Evolutionary conservation across 1,140 invertebrate genomes (phyloP), one percentile per base, ranked within the genome.

Genomic region (Chymomyza costata): DNA sequence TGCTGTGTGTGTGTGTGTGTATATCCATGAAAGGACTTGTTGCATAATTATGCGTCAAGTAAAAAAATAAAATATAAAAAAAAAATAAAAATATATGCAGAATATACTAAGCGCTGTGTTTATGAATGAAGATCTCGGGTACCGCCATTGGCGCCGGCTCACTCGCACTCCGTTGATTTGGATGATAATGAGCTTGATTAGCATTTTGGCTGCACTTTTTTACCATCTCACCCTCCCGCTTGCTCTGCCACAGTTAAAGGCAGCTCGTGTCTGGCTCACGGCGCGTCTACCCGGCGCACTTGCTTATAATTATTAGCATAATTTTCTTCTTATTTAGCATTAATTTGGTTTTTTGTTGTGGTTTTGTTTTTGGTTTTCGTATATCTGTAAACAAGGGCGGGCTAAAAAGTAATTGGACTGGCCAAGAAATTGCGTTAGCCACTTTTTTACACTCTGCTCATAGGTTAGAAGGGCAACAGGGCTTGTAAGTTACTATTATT

Each of bases 291-390:
- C 14, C 34, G 34, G 41, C 49, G 73, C 73, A 71, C 71, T 78
- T 81, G 73, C 65, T 73, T 66, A 80, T 80, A 80, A 80, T 80
- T 81, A 80, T 80, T 80, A 80, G 64, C 73, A 80, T 80, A 80
- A 80, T 80, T 80, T 67, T 73, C 51, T 61, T 80, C 64, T 73
- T 73, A 73, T 68, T 80, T 80, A 54, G 73, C 73, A 73, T 78
- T 67, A 64, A 59, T 65, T 64, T 57, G 46, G n/a, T 51, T 34
- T 34, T 11, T 34, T 3, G 7, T 34, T 28, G 18, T 41, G 17
- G 35, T 45, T 50, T 19, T 47, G 35, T 48, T 13, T 50, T 50
- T 50, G 8, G 2, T 39, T 32, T 38, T n/a, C n/a, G n/a, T n/a
- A n/a, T n/a, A n/a, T n/a, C n/a, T n/a, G n/a, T n/a, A n/a, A n/a